Evolutionary conservation across 2,113 vertebrate species (phyloP).

Genomic region (Ovis canadensis): DNA sequence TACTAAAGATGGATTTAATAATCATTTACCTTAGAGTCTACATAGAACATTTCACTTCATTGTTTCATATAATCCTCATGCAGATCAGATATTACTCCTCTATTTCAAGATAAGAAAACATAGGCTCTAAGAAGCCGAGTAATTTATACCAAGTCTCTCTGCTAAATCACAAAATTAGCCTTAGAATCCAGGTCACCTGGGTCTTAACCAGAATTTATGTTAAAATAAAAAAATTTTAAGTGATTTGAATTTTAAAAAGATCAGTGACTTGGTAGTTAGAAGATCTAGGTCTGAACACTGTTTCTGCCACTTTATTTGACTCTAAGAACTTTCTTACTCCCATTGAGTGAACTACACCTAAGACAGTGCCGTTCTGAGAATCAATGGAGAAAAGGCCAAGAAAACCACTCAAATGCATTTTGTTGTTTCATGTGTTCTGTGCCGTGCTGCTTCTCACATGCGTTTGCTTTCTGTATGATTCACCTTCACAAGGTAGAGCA

Average conservation of each 20-base stretch:
- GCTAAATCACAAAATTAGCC: background rate
- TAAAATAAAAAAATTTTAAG: background rate
- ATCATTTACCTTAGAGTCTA: background rate
- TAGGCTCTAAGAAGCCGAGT: background rate
- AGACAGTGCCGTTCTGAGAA: background rate
- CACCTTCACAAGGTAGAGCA: constrained; percentile 64
- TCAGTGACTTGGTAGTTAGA: background rate
- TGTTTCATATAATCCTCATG: background rate
- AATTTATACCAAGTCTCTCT: background rate
- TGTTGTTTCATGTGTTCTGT: background rate
- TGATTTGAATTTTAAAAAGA: background rate
- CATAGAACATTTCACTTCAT: background rate
- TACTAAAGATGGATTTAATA: background rate
- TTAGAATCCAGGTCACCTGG: background rate
- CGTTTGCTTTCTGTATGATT: constrained; percentile 70
- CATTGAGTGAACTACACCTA: background rate
- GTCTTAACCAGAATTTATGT: background rate
- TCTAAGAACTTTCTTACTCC: background rate
- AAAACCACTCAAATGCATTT: background rate
- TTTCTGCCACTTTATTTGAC: background rate
- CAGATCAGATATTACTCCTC: background rate
- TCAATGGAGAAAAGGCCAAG: background rate
- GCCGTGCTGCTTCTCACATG: constrained; percentile 53
- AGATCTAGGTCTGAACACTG: background rate
- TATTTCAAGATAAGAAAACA: background rate